Evolutionary conservation across 2,113 vertebrate species (phyloP).

Genomic region (Hemicordylus capensis): DNA sequence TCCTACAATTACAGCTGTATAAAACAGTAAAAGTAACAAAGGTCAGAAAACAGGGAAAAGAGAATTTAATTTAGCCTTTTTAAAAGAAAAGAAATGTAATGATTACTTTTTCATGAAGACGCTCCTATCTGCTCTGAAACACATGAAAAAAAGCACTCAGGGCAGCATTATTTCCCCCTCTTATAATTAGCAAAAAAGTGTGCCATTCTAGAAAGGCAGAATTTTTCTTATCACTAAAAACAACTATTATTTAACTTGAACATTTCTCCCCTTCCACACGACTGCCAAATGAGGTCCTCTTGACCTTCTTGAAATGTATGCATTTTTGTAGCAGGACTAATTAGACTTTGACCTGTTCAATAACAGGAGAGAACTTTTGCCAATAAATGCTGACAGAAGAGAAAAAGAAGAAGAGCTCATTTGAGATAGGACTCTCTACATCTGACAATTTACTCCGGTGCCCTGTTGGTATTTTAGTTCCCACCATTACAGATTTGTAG

Average conservation of each 20-base stretch:
- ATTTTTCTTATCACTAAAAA: constrained; percentile 69
- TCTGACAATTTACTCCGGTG: not conserved
- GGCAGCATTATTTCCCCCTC: constrained; percentile 48
- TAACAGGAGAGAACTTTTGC: constrained; percentile 31
- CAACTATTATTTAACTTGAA: constrained; percentile 60
- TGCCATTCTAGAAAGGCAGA: constrained; percentile 67
- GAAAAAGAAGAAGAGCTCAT: constrained; percentile 31
- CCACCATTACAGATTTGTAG: constrained; percentile 1
- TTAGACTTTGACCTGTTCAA: constrained; percentile 57
- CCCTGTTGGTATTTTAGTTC: constrained; percentile 32
- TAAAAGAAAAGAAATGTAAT: constrained; percentile 46
- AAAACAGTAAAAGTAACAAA: constrained; percentile 54
- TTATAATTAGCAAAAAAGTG: constrained; percentile 69
- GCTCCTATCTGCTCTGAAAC: constrained; percentile 59
- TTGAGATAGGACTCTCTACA: constrained; percentile 34
- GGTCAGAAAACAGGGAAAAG: constrained; percentile 50
- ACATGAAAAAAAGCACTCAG: constrained; percentile 64
- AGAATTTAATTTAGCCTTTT: constrained; percentile 45
- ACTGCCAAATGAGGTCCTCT: constrained; percentile 63
- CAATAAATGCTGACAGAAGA: constrained; percentile 56
- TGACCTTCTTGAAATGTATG: constrained; percentile 67
- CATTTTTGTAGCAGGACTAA: constrained; percentile 61
- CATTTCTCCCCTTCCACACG: constrained; percentile 53
- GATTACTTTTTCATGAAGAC: constrained; percentile 66
- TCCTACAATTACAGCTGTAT: constrained; percentile 50